Base-by-base conservation (phyloP, 53 echinoderm and acorn worm species). In the Crossaster papposus region DNA sequence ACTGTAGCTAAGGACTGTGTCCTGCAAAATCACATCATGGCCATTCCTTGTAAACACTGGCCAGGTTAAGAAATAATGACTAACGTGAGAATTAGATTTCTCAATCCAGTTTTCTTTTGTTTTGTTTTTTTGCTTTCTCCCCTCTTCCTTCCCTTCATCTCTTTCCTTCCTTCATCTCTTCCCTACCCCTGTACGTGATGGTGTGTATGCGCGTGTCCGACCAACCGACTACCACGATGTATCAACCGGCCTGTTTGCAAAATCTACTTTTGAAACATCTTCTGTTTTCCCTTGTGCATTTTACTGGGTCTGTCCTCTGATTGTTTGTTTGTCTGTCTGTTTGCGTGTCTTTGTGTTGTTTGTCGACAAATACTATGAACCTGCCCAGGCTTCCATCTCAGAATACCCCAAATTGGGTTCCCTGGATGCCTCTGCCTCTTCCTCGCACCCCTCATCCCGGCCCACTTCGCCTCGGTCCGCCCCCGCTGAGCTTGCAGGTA, bases 401-500 rank as follows among this genome's bases (percentile, higher is more conserved):
- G 90, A 90, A 83, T 82, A 90, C 75, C 90, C 90, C 77, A 90
- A 86, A 86, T 86, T 86, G 86, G 74, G 90, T 83, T 82, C 82
- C 26, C 31, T 90, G 90, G 90, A 83, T 72, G 90, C 82, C 76
- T 82, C 83, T 75, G 82, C 90, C 77, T 82, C 82, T 10, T 82
- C 82, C 54, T 90, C 90, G 14, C 62, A 81, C 72, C 76, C 86
- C 86, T 86, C 86, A 9, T 90, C 90, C 90, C 83, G 75, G 75
- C 90, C 90, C 83, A 82, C 90, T 30, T 90, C 90, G 83, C 90
- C 90, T 51, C 74, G 83, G 76, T 90, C 90, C 77, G 90, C 90
- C 36, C 90, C 90, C 82, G 90, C 90, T 62, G 90, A 90, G 74
- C 83, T 90, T 51, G 90, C 90, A 90, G 90, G 90, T 90, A 90